Percentiles rank a stretch among this genome's conserved stretches.
Conservation (phyloP, 2,113 vertebrate species). For the Trochalopteron elliotii region DNA sequence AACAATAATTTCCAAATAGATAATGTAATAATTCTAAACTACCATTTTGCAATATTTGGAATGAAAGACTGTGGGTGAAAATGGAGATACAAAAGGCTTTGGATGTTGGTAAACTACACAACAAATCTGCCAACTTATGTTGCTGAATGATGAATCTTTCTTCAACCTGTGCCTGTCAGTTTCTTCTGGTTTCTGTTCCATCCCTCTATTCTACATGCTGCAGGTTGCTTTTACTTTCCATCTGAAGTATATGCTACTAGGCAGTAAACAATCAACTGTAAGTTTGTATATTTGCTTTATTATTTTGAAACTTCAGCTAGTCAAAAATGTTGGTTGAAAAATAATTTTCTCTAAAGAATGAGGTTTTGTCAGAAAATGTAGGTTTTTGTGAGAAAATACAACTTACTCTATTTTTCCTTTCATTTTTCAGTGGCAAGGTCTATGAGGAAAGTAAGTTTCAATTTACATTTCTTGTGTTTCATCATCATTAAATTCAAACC, state of each 20-base stretch:
- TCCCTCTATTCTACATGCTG: not conserved
- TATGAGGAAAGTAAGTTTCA: not conserved
- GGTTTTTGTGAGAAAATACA: not conserved
- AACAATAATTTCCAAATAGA: conserved; percentile 22
- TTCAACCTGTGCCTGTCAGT: not conserved
- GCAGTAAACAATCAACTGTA: not conserved
- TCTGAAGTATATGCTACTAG: not conserved
- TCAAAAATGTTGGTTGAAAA: not conserved
- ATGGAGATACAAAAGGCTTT: not conserved
- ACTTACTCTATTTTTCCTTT: not conserved
- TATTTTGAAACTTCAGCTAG: not conserved
- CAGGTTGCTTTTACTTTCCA: not conserved
- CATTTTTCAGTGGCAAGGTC: not conserved
- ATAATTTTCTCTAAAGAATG: not conserved
- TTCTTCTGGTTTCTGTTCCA: not conserved
- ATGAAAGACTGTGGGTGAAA: not conserved
- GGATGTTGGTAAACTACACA: not conserved
- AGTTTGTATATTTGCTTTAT: not conserved
- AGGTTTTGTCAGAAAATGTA: not conserved
- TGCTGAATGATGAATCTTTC: not conserved
- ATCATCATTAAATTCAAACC: not conserved
- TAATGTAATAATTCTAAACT: not conserved
- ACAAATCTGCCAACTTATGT: not conserved
- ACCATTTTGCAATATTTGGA: not conserved
- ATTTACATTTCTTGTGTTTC: not conserved